Evolutionary conservation across 2,797 vertebrate genomes (phyloP), one percentile per base, ranked within the genome.

Genomic region (Dromococcyx pavoninus): DNA sequence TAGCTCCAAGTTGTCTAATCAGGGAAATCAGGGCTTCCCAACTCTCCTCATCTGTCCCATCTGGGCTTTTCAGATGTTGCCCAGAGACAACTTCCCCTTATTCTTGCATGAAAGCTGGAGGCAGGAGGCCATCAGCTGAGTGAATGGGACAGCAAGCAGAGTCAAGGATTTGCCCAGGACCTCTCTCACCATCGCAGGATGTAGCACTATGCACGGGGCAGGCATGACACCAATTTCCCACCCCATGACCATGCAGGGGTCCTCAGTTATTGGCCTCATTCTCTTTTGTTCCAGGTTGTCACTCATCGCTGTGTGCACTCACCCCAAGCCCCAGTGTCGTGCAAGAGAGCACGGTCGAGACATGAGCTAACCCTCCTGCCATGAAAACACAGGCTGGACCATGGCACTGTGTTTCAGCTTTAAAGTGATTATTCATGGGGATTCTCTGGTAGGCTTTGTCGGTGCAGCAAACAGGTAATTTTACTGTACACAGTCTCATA

Each of bases 241-340:
- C 25, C 14, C 33, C 7, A 1, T 28, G 54, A 56, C 37, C 24
- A 7, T 23, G 35, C 24, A 35, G 54, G 17, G 3, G 1, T 30
- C 50, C 54, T 78, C 62, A 39, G 1, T 4, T 53, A 35, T 27
- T n/a, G 10, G 5, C 32, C 35, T 56, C 5, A 0, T 32, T 78
- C 23, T 18, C 16, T 17, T 73, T 32, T 51, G 39, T 8, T 71
- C 37, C 0, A 0, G 9, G 6, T 10, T 86, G 62, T 78, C 41
- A 13, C 41, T 53, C 50, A 7, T 7, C 71, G 39, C 21, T 11
- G 2, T 4, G 1, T 1, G 2, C 3, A 4, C 41, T 72, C 32
- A 5, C 11, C 22, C 30, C 1, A 4, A 23, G 43, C 17, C 24
- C 32, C 17, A 2, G 9, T 43, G 51, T 21, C 28, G 5, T 5